Percentiles rank a stretch among this genome's conserved stretches.
Conservation (phyloP, 2,113 vertebrate genomes). For the Amblyopsis rosae region DNA sequence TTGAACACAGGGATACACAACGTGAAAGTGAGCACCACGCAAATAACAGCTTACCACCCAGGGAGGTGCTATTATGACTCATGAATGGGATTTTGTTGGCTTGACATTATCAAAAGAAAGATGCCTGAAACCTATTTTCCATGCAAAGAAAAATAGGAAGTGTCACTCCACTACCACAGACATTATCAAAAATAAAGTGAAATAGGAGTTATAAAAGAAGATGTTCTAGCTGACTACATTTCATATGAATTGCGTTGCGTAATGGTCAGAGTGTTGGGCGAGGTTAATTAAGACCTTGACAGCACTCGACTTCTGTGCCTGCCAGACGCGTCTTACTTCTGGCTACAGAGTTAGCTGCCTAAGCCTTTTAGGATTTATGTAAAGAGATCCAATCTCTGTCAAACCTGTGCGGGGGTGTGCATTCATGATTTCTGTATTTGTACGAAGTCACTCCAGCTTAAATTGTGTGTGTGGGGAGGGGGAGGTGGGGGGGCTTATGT, state of each 20-base stretch:
- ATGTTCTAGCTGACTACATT: slow-evolving; percentile 28
- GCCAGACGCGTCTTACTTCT: slow-evolving; percentile 43
- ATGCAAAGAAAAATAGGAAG: too few relatives aligned
- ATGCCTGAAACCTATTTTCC: too few relatives aligned
- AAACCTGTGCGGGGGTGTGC: slow-evolving; percentile 20
- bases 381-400: slow-evolving; percentile 47
- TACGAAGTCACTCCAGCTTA: slow-evolving; percentile 2
- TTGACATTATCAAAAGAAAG: too few relatives aligned
- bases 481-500: slow-evolving; percentile 20
- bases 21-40: too few relatives aligned
- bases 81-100: too few relatives aligned
- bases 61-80: too few relatives aligned
- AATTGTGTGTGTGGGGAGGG: slow-evolving; percentile 10
- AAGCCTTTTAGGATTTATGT: slow-evolving; percentile 32
- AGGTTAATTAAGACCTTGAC: slow-evolving; percentile 66
- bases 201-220: slow-evolving; percentile 35
- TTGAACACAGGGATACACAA: too few relatives aligned
- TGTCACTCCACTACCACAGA: too few relatives aligned
- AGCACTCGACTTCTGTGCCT: slow-evolving; percentile 40
- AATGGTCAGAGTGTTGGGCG: slow-evolving; percentile 32
- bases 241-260: slow-evolving; percentile 49
- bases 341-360: slow-evolving; percentile 12
- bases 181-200: slow-evolving; percentile 26
- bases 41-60: too few relatives aligned
- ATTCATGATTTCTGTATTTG: background rate